These are phyloP conservation scores for Plectropomus leopardus DNA, from an alignment of 2,113 vertebrate species.

Conservation along the genomic window DNA sequence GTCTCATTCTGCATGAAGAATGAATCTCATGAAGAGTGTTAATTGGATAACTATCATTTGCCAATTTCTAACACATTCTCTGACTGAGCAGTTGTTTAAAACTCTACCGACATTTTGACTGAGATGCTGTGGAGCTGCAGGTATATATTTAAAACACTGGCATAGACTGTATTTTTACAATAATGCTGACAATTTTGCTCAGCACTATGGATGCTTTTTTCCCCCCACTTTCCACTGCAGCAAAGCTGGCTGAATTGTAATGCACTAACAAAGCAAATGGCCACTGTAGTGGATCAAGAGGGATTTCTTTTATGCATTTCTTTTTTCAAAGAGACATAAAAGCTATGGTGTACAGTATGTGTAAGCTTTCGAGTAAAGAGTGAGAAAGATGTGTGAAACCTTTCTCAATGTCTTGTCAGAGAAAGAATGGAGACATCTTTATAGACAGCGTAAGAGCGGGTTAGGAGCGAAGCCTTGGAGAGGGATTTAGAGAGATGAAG, in stretches of 20 bases:
- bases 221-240: slow-evolving; percentile 39
- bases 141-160: slow-evolving; percentile 14
- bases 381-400: slow-evolving; percentile 14
- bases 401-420: slow-evolving; percentile 30
- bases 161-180: slow-evolving; percentile 17
- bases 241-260: slow-evolving; percentile 35
- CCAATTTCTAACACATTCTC: neutral
- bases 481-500: slow-evolving; percentile 44
- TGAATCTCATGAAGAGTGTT: too few relatives aligned
- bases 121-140: neutral
- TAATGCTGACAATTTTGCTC: slow-evolving; percentile 40
- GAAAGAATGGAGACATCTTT: slow-evolving; percentile 31
- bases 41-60: neutral
- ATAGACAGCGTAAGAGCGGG: slow-evolving; percentile 30
- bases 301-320: slow-evolving; percentile 30
- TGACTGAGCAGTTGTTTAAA: slow-evolving; percentile 3
- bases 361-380: slow-evolving; percentile 15
- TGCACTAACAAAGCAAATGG: slow-evolving; percentile 52
- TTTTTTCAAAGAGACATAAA: slow-evolving; percentile 23
- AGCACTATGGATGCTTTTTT: slow-evolving; percentile 24
- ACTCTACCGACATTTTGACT: slow-evolving; percentile 3
- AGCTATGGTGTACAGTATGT: neutral
- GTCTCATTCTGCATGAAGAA: neutral
- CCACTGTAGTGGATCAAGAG: slow-evolving; percentile 18
- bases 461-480: slow-evolving; percentile 25